Evolutionary conservation across 64 coral and sea anemone species (phyloP), one percentile per base, ranked within the genome.

Genomic region (Orbicella faveolata): DNA sequence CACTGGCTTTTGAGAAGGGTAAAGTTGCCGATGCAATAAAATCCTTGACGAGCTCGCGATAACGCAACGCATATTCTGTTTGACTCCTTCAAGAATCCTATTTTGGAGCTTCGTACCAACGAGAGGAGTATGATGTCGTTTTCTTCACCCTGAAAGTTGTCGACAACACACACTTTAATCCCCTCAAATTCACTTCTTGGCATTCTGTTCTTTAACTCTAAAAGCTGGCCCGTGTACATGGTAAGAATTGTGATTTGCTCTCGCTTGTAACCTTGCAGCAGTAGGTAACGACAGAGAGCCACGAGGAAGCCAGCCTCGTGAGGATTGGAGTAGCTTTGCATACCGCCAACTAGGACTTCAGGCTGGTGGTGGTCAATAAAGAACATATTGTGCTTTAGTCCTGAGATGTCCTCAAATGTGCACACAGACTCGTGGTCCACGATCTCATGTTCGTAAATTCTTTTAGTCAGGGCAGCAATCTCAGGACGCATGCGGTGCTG

Each of bases 401-500:
- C 96, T 19, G 62, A 41, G 25, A 98, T 81, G 81, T 92, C 34
- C n/a, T 94, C 88, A 79, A 90, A 98, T 6, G 55, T 11, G 13
- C 77, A 61, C 9, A 98, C 96, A 2, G 87, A 74, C 10, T 75
- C 13, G 37, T 94, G 87, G 88, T 93, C 69, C 88, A 84, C 0
- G 86, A 86, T 17, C 86, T 84, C 91, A 37, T 89, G 87, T 39
- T 83, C 52, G 69, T 96, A 96, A 52, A 93, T 93, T 81, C 93
- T 90, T 13, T 30, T 79, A 39, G 93, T 64, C 15, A 96, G 68
- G 9, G 65, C 34, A 6, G 94, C 87, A 39, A 98, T 98, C 74
- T 94, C 83, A 19, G 96, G 96, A 52, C 93, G 75, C 96, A 98
- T 98, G 52, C 96, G 87, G 77, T 98, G 96, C 83, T 98, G 96